Evolutionary conservation across 2,113 vertebrate species (phyloP).

Genomic region (Albula glossodonta): DNA sequence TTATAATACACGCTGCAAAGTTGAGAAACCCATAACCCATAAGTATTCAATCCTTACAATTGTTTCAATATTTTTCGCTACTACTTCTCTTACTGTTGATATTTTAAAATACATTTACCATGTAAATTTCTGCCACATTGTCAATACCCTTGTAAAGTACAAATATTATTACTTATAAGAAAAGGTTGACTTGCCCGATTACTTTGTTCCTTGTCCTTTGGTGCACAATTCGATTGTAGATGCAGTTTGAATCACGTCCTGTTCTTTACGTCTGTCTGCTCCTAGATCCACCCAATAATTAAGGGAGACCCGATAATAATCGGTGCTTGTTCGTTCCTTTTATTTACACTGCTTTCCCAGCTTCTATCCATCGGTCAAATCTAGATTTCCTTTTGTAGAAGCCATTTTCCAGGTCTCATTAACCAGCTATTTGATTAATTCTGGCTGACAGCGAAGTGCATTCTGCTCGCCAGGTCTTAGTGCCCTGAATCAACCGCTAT

Average conservation of each 20-base stretch:
- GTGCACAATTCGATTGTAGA: background rate
- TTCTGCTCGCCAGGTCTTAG: slow-evolving; percentile 9
- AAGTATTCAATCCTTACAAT: too few relatives aligned
- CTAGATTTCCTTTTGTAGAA: slow-evolving; percentile 26
- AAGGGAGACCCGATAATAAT: background rate
- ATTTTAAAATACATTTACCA: too few relatives aligned
- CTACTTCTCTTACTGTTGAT: too few relatives aligned
- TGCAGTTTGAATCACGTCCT: background rate
- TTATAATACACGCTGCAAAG: too few relatives aligned
- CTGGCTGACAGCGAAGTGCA: slow-evolving; percentile 28
- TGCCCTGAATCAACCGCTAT: background rate
- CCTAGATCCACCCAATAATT: background rate
- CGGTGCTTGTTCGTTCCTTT: background rate
- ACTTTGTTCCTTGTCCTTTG: background rate
- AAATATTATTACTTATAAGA: too few relatives aligned
- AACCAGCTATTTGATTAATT: slow-evolving; percentile 43
- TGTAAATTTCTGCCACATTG: too few relatives aligned
- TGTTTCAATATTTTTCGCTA: too few relatives aligned
- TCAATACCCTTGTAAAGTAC: too few relatives aligned
- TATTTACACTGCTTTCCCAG: background rate
- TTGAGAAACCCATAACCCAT: too few relatives aligned
- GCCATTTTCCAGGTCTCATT: slow-evolving; percentile 39
- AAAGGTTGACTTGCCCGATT: too few relatives aligned
- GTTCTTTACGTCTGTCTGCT: background rate
- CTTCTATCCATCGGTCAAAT: slow-evolving; percentile 10